These are phyloP conservation scores for Aphelenchoides bicaudatus DNA, from an alignment of 2,888 invertebrate genomes.

Conservation along the genomic window DNA sequence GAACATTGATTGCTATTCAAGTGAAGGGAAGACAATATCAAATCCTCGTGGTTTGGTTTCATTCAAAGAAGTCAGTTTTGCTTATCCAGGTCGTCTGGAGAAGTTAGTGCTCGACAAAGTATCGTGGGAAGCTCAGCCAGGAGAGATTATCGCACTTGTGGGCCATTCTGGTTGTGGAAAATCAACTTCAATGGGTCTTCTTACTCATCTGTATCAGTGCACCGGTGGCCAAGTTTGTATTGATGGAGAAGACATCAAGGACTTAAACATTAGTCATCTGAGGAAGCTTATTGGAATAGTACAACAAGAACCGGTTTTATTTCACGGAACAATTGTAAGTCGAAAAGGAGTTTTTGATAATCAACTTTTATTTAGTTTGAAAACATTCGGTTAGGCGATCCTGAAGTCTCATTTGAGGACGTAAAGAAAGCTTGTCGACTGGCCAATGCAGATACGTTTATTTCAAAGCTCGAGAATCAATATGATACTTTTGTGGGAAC, in stretches of 20 bases:
- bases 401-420: constrained; percentile 35
- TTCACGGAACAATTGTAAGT: constrained; percentile 51
- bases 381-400: constrained; percentile 39
- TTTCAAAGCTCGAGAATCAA: constrained; percentile 33
- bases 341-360: too few species aligned
- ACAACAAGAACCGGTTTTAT: constrained; percentile 51
- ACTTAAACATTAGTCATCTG: constrained; percentile 37
- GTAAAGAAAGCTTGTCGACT: constrained; percentile 47
- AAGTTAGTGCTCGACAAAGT: constrained; percentile 59
- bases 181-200: constrained; percentile 73
- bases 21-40: constrained; percentile 27
- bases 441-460: constrained; percentile 55
- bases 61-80: constrained; percentile 43
- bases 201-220: constrained; percentile 72
- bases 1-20: constrained; percentile 43
- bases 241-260: constrained; percentile 44
- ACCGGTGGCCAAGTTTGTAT: constrained; percentile 66
- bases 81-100: constrained; percentile 43
- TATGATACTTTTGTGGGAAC: constrained; percentile 13
- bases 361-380: background rate
- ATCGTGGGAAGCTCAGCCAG: constrained; percentile 59
- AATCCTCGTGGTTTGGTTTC: constrained; percentile 25
- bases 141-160: constrained; percentile 61
- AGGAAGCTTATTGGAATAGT: constrained; percentile 46
- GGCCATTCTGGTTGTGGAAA: constrained; percentile 69